Evolutionary conservation across 2,797 vertebrate genomes (phyloP).

Genomic region (Mus caroli): DNA sequence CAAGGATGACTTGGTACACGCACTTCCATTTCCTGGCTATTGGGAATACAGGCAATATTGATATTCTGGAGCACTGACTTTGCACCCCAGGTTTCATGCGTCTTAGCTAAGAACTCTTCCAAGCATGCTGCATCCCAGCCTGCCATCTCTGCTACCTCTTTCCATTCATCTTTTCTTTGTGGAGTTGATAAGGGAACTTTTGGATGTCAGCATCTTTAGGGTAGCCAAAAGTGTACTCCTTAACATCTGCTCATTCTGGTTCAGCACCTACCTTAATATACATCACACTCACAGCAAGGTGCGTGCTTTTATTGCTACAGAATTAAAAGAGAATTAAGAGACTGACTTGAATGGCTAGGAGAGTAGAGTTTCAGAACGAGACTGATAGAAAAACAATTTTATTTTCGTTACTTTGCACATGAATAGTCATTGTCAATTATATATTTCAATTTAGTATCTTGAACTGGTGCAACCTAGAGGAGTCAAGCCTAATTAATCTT

Average conservation of each 20-base stretch:
- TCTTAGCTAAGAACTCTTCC: neutral
- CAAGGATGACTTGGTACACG: neutral
- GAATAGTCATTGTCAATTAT: neutral
- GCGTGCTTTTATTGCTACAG: slow-evolving; percentile 7
- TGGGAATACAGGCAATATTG: neutral
- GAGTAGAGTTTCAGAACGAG: neutral
- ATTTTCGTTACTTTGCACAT: neutral
- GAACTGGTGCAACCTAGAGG: neutral
- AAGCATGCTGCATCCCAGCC: neutral
- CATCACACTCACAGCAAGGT: neutral
- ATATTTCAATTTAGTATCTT: neutral
- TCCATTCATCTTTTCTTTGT: neutral
- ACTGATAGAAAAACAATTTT: neutral
- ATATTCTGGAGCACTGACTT: neutral
- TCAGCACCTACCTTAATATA: neutral
- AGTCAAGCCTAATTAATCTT: slow-evolving; percentile 6
- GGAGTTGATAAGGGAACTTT: neutral
- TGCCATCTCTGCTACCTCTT: neutral
- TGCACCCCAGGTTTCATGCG: neutral
- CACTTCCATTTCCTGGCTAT: neutral
- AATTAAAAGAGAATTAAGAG: slow-evolving; percentile 34
- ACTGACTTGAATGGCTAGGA: neutral
- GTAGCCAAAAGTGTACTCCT: neutral
- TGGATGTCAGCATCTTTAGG: neutral
- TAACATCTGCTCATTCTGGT: neutral